Evolutionary conservation across 2,797 vertebrate genomes (phyloP), one percentile per base, ranked within the genome.

Genomic region (Picus viridis): DNA sequence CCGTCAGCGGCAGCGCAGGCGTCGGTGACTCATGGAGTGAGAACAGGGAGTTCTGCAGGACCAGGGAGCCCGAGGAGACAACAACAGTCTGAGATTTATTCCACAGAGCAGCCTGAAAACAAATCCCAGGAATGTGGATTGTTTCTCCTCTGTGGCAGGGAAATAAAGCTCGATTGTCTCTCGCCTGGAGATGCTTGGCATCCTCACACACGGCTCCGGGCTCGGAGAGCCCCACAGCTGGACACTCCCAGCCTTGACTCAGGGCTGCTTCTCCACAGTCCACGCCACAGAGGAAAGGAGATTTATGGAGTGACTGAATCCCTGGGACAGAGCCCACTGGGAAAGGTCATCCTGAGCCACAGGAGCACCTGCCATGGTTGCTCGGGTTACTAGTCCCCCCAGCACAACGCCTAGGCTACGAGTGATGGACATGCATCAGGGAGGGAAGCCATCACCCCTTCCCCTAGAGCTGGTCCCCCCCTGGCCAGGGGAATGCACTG

Each of bases 121-220:
- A 96, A 94, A 88, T 79, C 88, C 82, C 0, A 94, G 88, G 93
- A 96, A 95, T 93, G 93, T 95, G 93, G 94, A 83, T 95, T 94
- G 82, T 93, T 94, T 95, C 89, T 94, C 94, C 90, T 90, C 19
- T 81, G 92, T 83, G 91, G 90, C 79, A 69, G 87, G 86, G 92
- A 95, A 96, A 95, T 90, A 90, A 95, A 95, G 94, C 73, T 27
- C 61, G n/a, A 96, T 95, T 96, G 94, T 96, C 83, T 94, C 73
- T 75, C 10, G 45, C 90, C 88, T 93, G 93, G 93, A 96, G 94
- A 83, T 81, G 90, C 41, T 88, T 96, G 96, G 90, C 95, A 95
- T 13, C 81, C 34, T n/a, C 67, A 51, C 86, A 70, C 78, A 53
- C 34, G 1, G 86, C 90, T 93, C 81, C 91, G 93, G 6, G 26